These are phyloP conservation scores for Ceraclea dissimilis DNA, from an alignment of 2,888 invertebrate genomes.

Conservation along the genomic window DNA sequence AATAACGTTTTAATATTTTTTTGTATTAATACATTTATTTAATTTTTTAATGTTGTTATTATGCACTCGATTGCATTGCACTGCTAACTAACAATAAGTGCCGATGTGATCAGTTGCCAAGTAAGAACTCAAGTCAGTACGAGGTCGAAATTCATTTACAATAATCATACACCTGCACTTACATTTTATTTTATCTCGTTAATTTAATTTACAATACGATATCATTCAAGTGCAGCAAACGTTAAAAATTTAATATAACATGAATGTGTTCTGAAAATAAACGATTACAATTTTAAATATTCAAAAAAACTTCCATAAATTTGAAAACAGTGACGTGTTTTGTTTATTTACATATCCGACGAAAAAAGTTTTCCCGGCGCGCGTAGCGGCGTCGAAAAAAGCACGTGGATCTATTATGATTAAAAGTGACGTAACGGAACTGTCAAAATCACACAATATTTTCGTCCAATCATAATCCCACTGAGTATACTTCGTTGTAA, in stretches of 20 bases:
- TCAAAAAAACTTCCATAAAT: background rate
- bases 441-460: constrained; percentile 10
- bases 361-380: background rate
- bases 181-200: too few relatives aligned
- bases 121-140: background rate
- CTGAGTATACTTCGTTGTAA: too few relatives aligned
- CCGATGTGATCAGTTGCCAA: background rate
- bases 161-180: background rate
- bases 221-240: background rate
- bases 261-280: too few relatives aligned
- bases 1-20: too few relatives aligned
- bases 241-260: too few relatives aligned
- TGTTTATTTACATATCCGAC: background rate
- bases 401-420: constrained; percentile 11
- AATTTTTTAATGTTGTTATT: background rate
- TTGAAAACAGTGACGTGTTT: background rate
- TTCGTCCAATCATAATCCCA: too few relatives aligned
- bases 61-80: background rate
- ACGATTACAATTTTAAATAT: too few relatives aligned
- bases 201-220: too few relatives aligned
- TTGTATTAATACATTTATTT: too few relatives aligned
- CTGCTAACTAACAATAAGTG: background rate
- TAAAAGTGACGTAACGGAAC: constrained; percentile 15
- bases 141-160: background rate
- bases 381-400: constrained; percentile 1